Evolutionary conservation across 2,113 vertebrate species (phyloP), one percentile per base, ranked within the genome.

Genomic region (Daphoenositta chrysoptera): DNA sequence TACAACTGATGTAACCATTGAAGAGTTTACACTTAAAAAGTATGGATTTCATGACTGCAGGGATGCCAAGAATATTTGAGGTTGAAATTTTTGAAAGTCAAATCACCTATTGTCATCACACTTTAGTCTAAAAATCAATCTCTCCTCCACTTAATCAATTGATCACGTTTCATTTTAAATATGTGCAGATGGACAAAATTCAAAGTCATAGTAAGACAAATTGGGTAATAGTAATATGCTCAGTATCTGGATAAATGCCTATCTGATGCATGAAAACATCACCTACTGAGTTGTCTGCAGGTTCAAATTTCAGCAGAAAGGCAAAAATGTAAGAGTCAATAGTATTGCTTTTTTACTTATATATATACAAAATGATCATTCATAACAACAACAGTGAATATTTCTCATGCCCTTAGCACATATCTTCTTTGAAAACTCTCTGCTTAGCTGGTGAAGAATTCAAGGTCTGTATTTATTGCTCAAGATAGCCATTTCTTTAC

Each of bases 131-230:
- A 93, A 88, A 93, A 63, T 70, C 58, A 63, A 48, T 81, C 28
- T 64, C 7, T 76, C 11, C 7, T 81, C 30, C 13, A 56, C 51
- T 72, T 68, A 86, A 90, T 85, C 50, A 83, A 22, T 60, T 78
- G 31, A 54, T 48, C 13, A 20, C 0, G 0, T 70, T 90, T 88
- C 17, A 17, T 83, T 93, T 66, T 71, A 92, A 90, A 23, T 80
- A 84, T 37, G 45, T 33, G 31, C 19, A 81, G 45, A 73, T 22
- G 37, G 51, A 68, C 45, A 35, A 17, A 75, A 71, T 16, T 87
- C 44, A 83, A 80, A 93, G 15, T 88, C 50, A 72, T 70, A 88
- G 42, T 90, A 61, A 83, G 89, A 87, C 12, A 83, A 89, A 93
- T 23, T 60, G 20, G 71, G 14, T 76, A 75, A 78, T 23, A 75